Evolutionary conservation across 2,888 invertebrate genomes (phyloP), one percentile per base, ranked within the genome.

Genomic region (Endotricha flammealis): DNA sequence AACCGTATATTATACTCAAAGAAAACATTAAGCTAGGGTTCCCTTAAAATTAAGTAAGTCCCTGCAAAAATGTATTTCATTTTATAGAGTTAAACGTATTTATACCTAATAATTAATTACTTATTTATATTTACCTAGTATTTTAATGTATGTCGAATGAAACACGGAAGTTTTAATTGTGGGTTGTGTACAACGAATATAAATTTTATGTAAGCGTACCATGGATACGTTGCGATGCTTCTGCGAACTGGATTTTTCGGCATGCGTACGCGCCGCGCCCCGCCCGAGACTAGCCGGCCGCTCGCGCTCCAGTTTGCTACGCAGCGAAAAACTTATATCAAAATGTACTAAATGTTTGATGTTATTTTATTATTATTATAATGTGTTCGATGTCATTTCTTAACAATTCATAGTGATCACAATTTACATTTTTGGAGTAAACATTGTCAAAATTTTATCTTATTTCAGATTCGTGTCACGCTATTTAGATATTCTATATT

Each of bases 181-280:
- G 76, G 80, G 79, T 81, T 79, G 46, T 53, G 51, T 54, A 79
- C 80, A 81, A 81, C 80, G 80, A 81, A 81, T 60, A 55, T 67
- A 65, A 42, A 43, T 40, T 46, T 41, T 46, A 44, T 42, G 32
- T 40, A 36, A 40, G 36, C 38, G 35, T 36, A 33, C 32, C 36
- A 20, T 34, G 20, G 29, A 29, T 34, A 14, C 31, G 25, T 40
- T 29, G 29, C 30, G 29, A 23, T 31, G 29, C 34, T 37, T 46
- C 42, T 45, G 39, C 30, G 48, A 50, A 51, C 54, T 59, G 54
- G 48, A 49, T 42, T 41, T 22, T 9, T 29, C 14, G 23, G 4
- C 1, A 12, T 13, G 16, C 8, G 9, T 13, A n/a, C 10, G 7
- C 27, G 13, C 10, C 8, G 8, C 20, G 6, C n/a, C 5, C 20